Percentiles rank a stretch among this genome's conserved stretches.
Evolutionary conservation across 2,888 invertebrate species (phyloP).

Genomic region (Cryptops parisi): DNA sequence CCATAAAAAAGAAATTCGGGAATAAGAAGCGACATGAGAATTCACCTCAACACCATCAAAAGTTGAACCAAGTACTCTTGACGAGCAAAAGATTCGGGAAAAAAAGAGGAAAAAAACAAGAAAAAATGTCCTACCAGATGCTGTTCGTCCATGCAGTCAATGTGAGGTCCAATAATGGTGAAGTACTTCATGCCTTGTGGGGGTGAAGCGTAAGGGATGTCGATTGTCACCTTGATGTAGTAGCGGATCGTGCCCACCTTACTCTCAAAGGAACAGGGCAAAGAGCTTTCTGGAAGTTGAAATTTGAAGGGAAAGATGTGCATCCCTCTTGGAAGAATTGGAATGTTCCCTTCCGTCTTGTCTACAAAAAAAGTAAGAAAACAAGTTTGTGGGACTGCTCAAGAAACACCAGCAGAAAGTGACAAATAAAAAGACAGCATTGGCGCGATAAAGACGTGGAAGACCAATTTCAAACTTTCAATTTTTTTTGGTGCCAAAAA

Average conservation of each 20-base stretch:
- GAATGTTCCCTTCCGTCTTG: slow-evolving; percentile 43
- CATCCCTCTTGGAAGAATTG: slow-evolving; percentile 52
- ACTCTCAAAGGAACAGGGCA: slow-evolving; percentile 64
- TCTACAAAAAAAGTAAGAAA: slow-evolving; percentile 29
- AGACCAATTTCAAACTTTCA: no score
- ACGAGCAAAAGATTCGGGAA: not conserved
- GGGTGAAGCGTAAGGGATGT: slow-evolving; percentile 61
- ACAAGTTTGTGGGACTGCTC: no score
- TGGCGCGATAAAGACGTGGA: no score
- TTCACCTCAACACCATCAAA: no score
- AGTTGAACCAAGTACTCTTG: no score
- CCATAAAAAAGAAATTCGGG: not conserved
- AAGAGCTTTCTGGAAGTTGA: slow-evolving; percentile 51
- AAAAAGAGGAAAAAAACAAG: no score
- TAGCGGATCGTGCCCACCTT: slow-evolving; percentile 56
- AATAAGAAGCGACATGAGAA: no score
- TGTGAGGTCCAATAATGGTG: slow-evolving; percentile 59
- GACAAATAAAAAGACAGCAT: no score
- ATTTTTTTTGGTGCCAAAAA: no score
- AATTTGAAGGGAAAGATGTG: slow-evolving; percentile 56
- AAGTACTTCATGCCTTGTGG: slow-evolving; percentile 67
- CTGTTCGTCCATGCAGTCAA: slow-evolving; percentile 65
- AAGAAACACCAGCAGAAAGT: no score
- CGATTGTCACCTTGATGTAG: slow-evolving; percentile 54
- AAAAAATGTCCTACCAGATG: slow-evolving; percentile 46